Evolutionary conservation across 2,113 vertebrate genomes (phyloP).

Genomic region (human (Homo sapiens)): DNA sequence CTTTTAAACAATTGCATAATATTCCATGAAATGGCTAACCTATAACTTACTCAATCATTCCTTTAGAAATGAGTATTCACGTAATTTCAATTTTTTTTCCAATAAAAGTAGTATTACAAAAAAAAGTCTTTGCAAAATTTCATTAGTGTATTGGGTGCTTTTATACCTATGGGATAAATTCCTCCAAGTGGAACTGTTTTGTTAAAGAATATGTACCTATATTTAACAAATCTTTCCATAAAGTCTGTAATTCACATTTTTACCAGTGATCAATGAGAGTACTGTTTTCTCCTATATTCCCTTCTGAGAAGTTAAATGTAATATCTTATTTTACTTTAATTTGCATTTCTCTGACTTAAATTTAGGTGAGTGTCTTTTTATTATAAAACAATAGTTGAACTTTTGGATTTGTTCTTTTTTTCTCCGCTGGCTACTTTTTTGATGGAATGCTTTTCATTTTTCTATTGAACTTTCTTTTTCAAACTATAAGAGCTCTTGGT

Average conservation of each 20-base stretch:
- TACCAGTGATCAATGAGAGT: background rate
- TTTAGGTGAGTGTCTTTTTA: background rate
- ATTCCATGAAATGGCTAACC: background rate
- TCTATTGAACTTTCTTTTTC: slow-evolving; percentile 16
- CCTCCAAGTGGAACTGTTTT: background rate
- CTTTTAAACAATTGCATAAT: background rate
- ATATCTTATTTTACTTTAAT: slow-evolving; percentile 8
- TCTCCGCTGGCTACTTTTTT: background rate
- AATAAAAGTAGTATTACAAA: background rate
- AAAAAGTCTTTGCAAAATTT: background rate
- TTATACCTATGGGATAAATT: background rate
- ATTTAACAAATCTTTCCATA: background rate
- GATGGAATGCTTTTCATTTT: slow-evolving; percentile 4
- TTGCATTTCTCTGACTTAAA: slow-evolving; percentile 31
- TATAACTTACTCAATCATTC: background rate
- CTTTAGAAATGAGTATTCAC: background rate
- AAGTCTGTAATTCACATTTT: background rate
- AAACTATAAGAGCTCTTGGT: background rate
- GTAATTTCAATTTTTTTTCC: background rate
- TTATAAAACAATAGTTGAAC: background rate
- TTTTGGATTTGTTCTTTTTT: background rate
- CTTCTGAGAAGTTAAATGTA: background rate
- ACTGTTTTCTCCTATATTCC: background rate
- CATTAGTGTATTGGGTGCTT: background rate
- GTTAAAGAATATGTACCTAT: background rate